Evolutionary conservation across 2,113 vertebrate genomes (phyloP), one percentile per base, ranked within the genome.

Genomic region (Nothobranchius kuhntae): DNA sequence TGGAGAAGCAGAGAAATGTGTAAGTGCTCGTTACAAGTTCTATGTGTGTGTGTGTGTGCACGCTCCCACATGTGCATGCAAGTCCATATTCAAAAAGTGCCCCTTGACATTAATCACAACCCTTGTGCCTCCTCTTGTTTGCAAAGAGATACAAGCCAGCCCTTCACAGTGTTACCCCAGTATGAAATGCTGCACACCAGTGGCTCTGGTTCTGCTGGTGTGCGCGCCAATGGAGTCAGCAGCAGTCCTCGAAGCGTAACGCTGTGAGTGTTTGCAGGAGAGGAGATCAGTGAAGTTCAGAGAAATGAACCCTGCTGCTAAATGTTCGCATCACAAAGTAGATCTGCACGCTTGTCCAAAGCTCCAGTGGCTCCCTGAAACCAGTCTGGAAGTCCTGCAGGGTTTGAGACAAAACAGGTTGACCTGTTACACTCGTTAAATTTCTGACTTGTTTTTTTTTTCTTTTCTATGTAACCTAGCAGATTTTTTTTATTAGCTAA

Each of bases 111-210:
- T 77, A 81, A 78, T 81, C 72, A 76, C 83, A n/a, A 71, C 73
- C 88, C 90, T 87, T 86, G 89, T 88, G 88, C 91, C 91, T 90
- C 89, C 70, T 87, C 60, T 87, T 76, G 81, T 89, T 82, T 86
- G 73, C 80, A 78, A 83, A 81, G 85, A 86, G 79, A 85, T 74
- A 61, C 57, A 80, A 71, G 61, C 64, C 21, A 53, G 67, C 59
- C 73, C 70, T 69, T 68, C 65, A 35, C 66, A 14, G 54, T 62
- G 59, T 70, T 77, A 73, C 68, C 4, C 57, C 47, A n/a, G 56
- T 71, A 57, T 44, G 46, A 35, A 47, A 14, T 56, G 30, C 70
- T 6, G 53, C 68, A 73, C 75, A 55, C 65, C 84, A 65, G 72
- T 67, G 74, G 67, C 69, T 71, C 17, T 11, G 30, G 61, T 53